Conservation (phyloP, 2,113 vertebrate species). For the Dendropsophus ebraccatus region DNA sequence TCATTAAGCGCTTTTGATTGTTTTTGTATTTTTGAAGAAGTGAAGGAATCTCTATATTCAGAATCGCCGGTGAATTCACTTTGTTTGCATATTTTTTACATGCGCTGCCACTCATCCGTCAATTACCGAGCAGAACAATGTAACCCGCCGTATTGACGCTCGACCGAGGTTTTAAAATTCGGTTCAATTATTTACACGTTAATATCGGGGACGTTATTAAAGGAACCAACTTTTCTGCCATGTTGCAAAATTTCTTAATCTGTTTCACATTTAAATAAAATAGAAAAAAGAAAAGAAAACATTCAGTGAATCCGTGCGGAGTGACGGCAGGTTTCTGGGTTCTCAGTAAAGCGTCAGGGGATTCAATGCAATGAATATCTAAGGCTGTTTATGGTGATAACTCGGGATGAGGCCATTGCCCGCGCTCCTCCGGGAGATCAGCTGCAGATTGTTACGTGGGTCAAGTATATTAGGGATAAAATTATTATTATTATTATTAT, state of each 20-base stretch:
- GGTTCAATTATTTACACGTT: constrained; percentile 51
- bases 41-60: neutral
- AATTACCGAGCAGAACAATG: constrained; percentile 14
- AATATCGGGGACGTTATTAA: constrained; percentile 23
- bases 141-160: constrained; percentile 34
- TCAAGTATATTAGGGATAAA: no score
- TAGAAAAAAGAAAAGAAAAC: neutral
- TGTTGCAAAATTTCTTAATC: constrained; percentile 38
- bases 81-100: constrained; percentile 51
- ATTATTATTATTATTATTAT: neutral
- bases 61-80: constrained; percentile 12
- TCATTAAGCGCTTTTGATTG: constrained; percentile 1
- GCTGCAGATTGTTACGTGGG: no score
- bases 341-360: neutral
- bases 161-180: constrained; percentile 16
- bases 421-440: neutral
- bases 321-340: no score
- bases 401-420: no score
- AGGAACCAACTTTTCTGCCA: constrained; percentile 31
- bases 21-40: neutral
- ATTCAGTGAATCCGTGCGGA: no score
- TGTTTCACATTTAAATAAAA: constrained; percentile 36
- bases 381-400: neutral
- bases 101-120: constrained; percentile 30
- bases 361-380: neutral